These are phyloP conservation scores for Ooceraea biroi DNA, from an alignment of 1,140 invertebrate species.

Conservation along the genomic window DNA sequence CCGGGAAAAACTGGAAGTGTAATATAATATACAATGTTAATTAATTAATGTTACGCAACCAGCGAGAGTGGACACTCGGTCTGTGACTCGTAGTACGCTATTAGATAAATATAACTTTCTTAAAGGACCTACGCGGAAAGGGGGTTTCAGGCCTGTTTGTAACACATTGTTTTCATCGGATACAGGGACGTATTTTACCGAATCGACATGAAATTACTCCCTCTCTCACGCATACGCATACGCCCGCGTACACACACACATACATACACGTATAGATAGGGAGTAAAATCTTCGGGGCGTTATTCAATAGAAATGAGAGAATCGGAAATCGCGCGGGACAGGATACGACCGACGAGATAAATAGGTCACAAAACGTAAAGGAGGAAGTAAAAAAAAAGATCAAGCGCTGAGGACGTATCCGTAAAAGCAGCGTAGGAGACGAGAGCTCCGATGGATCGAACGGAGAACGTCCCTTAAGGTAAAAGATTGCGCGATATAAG, in stretches of 20 bases:
- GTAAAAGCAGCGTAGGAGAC: constrained; percentile 68
- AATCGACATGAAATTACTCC: constrained; percentile 71
- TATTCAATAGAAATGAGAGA: constrained; percentile 35
- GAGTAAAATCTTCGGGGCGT: constrained; percentile 21
- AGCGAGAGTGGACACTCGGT: constrained; percentile 78
- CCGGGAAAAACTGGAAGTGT: constrained; percentile 69
- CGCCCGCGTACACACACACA: background rate
- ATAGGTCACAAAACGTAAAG: constrained; percentile 68
- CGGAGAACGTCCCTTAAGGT: constrained; percentile 62
- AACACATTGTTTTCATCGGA: constrained; percentile 71
- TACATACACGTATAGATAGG: constrained; percentile 24
- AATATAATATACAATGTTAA: constrained; percentile 84
- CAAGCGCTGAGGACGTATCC: constrained; percentile 62
- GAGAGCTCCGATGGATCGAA: constrained; percentile 60
- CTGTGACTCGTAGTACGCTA: constrained; percentile 80
- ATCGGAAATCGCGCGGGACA: constrained; percentile 37
- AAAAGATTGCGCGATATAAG: constrained; percentile 71
- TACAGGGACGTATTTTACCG: constrained; percentile 71
- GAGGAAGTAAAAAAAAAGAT: constrained; percentile 32
- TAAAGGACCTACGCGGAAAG: constrained; percentile 70
- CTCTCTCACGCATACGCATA: constrained; percentile 16
- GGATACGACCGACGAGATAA: constrained; percentile 45
- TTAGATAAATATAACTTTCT: constrained; percentile 80
- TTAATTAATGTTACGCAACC: constrained; percentile 77
- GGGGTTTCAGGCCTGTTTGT: constrained; percentile 78